phyloP scores from a whole-genome alignment of 2,888 invertebrate species.

The Mongoloraphidia duomilia region DNA sequence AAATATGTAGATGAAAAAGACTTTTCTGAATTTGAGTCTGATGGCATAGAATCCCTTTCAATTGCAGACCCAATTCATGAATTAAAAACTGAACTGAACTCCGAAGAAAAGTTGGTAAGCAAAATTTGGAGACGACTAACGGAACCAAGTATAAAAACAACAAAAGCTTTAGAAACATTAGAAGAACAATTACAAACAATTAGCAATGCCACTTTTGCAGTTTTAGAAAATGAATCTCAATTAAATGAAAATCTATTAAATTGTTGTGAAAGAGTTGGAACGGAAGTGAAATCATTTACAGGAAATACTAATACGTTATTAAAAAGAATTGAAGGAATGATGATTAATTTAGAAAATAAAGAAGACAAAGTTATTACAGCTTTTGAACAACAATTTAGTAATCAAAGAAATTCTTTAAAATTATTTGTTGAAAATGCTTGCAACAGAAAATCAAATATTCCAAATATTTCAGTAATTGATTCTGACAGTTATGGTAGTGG shows the following conservation, averaged over 20 bases:
- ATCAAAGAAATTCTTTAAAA: conserved; percentile 8
- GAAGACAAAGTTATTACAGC: conserved; percentile 10
- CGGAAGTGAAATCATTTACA: conserved; percentile 23
- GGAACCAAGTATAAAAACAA: conserved; percentile 20
- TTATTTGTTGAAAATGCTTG: too few relatives aligned
- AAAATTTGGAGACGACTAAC: conserved; percentile 20
- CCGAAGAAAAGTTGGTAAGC: conserved; percentile 15
- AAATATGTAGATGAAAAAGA: conserved; percentile 16
- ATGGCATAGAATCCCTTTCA: conserved; percentile 17
- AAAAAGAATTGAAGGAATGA: conserved; percentile 22
- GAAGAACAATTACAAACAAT: conserved; percentile 20
- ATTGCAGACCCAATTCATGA: conserved; percentile 11
- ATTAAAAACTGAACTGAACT: conserved; percentile 8
- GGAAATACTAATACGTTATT: conserved; percentile 24
- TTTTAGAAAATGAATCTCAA: conserved; percentile 17
- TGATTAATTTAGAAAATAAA: conserved; percentile 19
- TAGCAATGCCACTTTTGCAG: conserved; percentile 22
- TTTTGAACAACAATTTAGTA: conserved; percentile 12
- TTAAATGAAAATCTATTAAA: conserved; percentile 17
- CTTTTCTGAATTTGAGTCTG: conserved; percentile 17
- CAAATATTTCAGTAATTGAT: too few relatives aligned
- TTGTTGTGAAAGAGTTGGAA: conserved; percentile 21
- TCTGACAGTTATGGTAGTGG: too few relatives aligned
- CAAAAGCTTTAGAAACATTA: conserved; percentile 24
- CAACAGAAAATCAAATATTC: too few relatives aligned